Percentiles rank a stretch among this genome's conserved stretches.
Evolutionary conservation across 1,140 invertebrate species (phyloP).

Genomic region (Venustaconcha ellipsiformis): DNA sequence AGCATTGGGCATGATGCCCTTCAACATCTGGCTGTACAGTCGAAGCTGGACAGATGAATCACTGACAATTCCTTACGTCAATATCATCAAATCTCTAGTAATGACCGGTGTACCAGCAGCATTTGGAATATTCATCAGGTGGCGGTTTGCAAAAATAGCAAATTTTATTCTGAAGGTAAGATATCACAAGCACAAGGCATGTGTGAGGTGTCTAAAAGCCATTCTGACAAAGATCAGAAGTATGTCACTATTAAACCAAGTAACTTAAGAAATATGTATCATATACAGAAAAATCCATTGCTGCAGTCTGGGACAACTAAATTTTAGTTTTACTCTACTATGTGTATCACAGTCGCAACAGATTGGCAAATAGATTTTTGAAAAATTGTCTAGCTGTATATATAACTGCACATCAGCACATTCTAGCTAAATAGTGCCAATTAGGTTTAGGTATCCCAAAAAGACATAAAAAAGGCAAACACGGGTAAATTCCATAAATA

Average conservation of each 20-base stretch:
- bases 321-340: no score
- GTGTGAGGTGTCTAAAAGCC: no score
- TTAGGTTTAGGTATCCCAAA: no score
- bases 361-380: no score
- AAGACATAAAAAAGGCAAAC: no score
- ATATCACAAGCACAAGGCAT: background rate
- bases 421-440: no score
- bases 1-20: constrained; percentile 66
- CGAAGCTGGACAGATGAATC: constrained; percentile 50
- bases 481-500: no score
- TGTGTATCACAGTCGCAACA: no score
- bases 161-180: constrained; percentile 41
- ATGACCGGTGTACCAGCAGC: constrained; percentile 61
- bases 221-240: background rate
- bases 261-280: background rate
- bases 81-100: constrained; percentile 62
- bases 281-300: background rate
- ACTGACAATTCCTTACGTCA: constrained; percentile 64
- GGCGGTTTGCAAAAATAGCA: constrained; percentile 58
- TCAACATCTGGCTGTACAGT: constrained; percentile 67
- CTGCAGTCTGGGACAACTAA: no score
- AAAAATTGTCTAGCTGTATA: no score
- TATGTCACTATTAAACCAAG: background rate
- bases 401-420: no score
- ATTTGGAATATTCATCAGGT: constrained; percentile 63